A percentile compares a stretch with the other conserved stretches of the same genome.
Evolutionary conservation across 2,797 vertebrate genomes (phyloP).

Genomic region (Ficedula albicollis): DNA sequence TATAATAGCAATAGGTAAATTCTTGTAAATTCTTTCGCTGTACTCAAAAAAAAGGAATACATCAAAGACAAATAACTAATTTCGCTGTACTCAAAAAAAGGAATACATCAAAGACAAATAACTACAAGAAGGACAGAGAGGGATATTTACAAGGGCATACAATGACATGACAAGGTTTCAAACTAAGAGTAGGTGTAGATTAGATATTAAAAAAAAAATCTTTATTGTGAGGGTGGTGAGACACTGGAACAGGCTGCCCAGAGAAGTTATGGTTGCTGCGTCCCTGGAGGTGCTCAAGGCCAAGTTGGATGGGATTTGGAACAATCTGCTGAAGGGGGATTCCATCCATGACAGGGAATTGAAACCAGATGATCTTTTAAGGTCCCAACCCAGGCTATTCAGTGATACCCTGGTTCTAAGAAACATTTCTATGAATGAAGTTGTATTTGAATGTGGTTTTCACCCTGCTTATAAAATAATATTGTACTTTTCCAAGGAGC

Average conservation of each 20-base stretch:
- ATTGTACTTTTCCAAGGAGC: neutral
- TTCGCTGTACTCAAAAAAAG: neutral
- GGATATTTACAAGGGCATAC: neutral
- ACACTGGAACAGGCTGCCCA: neutral
- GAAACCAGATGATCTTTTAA: neutral
- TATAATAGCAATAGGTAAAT: no score
- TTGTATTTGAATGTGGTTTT: neutral
- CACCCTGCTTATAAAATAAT: neutral
- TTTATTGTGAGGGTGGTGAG: neutral
- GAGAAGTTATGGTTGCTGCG: neutral
- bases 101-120: neutral
- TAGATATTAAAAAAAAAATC: neutral
- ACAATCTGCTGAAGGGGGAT: neutral
- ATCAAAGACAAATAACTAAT: neutral
- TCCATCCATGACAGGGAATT: neutral
- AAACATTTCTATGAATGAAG: neutral
- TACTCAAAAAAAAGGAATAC: neutral
- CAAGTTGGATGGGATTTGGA: neutral
- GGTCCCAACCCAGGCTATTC: neutral
- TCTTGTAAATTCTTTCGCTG: neutral
- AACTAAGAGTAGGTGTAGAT: neutral
- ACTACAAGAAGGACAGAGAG: neutral
- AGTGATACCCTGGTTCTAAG: neutral
- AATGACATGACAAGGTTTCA: neutral
- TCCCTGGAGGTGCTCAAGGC: neutral